Evolutionary conservation across 2,888 invertebrate genomes (phyloP).

Genomic region (Biston betularia): DNA sequence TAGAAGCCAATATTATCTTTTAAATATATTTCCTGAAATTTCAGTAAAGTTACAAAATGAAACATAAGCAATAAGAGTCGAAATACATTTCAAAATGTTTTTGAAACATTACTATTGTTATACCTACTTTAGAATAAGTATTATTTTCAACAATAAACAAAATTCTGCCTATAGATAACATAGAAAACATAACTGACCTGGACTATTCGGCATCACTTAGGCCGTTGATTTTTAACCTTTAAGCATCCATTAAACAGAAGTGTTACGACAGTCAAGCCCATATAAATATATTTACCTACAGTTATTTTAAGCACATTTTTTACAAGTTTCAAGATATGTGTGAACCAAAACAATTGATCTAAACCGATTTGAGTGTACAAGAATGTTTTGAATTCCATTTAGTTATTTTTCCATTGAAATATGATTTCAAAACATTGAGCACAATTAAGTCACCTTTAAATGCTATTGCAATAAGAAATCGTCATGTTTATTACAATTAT

Average conservation of each 20-base stretch:
- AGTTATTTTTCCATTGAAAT: slow-evolving; percentile 13
- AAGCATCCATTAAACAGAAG: background rate
- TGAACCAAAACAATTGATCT: background rate
- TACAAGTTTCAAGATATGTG: slow-evolving; percentile 3
- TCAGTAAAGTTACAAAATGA: too few species aligned
- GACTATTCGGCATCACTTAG: background rate
- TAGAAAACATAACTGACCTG: slow-evolving; percentile 6
- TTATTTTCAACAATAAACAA: background rate
- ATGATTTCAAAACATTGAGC: slow-evolving; percentile 11
- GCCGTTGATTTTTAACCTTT: slow-evolving; percentile 1
- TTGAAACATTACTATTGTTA: background rate
- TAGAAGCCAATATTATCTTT: too few species aligned
- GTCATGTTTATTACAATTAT: background rate
- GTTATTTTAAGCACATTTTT: background rate
- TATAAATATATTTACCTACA: too few species aligned
- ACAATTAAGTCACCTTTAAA: slow-evolving; percentile 15
- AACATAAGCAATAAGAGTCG: background rate
- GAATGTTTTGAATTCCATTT: slow-evolving; percentile 14
- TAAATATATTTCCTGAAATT: too few species aligned
- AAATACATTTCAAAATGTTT: background rate
- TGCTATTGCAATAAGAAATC: slow-evolving; percentile 1
- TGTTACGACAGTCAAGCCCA: too few species aligned
- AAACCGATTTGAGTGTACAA: background rate
- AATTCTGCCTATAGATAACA: background rate
- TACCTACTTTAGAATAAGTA: background rate